Conservation (phyloP, 2,888 invertebrate species). For the Andrena marginata region DNA sequence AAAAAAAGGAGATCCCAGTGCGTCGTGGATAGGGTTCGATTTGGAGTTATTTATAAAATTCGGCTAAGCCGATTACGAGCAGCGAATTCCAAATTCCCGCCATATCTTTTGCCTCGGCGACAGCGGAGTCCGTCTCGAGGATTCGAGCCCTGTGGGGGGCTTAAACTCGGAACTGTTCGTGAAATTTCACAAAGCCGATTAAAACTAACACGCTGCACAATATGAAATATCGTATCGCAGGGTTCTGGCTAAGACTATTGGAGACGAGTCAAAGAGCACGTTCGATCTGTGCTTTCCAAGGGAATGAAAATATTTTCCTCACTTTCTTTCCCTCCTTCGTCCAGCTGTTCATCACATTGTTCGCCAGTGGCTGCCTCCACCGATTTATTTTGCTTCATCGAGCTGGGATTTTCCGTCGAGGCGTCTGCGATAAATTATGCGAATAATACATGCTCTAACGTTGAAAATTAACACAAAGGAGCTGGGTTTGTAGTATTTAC, state of each 20-base stretch:
- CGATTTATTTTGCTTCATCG: not conserved
- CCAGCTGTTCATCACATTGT: not conserved
- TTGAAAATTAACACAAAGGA: too few species aligned
- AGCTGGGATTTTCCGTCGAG: not conserved
- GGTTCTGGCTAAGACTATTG: not conserved
- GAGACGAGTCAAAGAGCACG: not conserved
- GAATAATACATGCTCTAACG: not conserved
- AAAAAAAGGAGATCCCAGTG: not conserved
- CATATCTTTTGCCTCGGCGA: conserved; percentile 4
- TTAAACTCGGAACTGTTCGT: conserved; percentile 19
- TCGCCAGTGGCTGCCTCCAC: not conserved
- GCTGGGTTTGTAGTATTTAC: too few species aligned
- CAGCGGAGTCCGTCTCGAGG: not conserved
- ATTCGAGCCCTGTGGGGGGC: not conserved
- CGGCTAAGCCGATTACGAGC: conserved; percentile 23
- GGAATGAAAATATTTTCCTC: conserved; percentile 15
- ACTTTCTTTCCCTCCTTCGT: conserved; percentile 5
- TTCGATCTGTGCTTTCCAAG: not conserved
- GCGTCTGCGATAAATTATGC: not conserved
- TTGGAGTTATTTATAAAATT: conserved; percentile 20
- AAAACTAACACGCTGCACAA: not conserved
- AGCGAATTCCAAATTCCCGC: conserved; percentile 1
- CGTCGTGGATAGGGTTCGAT: not conserved
- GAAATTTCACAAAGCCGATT: conserved; percentile 33
- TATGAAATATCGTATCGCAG: not conserved